Percentiles rank a stretch among this genome's conserved stretches.
phyloP scores from a whole-genome alignment of 2,797 vertebrate genomes.

The Macroramphosus scolopax region DNA sequence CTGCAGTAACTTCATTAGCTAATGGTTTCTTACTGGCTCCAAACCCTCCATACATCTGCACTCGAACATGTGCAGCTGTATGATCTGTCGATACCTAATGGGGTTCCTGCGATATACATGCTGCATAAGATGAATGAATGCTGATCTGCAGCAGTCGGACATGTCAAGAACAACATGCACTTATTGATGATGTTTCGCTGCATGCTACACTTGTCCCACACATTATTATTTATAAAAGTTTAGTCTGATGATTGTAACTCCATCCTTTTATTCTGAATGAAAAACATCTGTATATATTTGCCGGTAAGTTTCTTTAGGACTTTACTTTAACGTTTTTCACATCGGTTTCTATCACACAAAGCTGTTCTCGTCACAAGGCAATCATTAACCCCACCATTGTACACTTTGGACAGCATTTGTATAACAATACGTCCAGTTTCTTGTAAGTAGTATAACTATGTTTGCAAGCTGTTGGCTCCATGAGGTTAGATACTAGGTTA shows the following conservation, averaged over 20 bases:
- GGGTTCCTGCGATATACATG: constrained; percentile 10
- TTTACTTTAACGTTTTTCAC: too few relatives aligned
- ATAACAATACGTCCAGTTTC: not conserved
- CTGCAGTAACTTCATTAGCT: constrained; percentile 74
- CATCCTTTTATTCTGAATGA: too few relatives aligned
- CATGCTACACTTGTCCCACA: not conserved
- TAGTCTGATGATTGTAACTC: too few relatives aligned
- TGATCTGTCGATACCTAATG: constrained; percentile 15
- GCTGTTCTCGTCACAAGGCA: not conserved
- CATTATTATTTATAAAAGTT: too few relatives aligned
- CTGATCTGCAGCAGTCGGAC: not conserved
- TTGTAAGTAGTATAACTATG: not conserved
- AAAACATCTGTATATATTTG: too few relatives aligned
- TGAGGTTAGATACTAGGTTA: too few relatives aligned
- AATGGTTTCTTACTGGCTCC: constrained; percentile 56
- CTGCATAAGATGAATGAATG: too few relatives aligned
- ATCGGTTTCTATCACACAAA: too few relatives aligned
- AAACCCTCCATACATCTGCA: constrained; percentile 12
- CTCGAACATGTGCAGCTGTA: constrained; percentile 10
- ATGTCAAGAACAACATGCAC: not conserved
- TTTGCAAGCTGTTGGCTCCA: too few relatives aligned
- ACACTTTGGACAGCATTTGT: not conserved
- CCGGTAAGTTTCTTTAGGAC: too few relatives aligned
- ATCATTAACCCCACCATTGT: not conserved
- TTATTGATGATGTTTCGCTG: not conserved